Conservation (phyloP, 2,888 invertebrate species). For the Lasioglossum malachurum region DNA sequence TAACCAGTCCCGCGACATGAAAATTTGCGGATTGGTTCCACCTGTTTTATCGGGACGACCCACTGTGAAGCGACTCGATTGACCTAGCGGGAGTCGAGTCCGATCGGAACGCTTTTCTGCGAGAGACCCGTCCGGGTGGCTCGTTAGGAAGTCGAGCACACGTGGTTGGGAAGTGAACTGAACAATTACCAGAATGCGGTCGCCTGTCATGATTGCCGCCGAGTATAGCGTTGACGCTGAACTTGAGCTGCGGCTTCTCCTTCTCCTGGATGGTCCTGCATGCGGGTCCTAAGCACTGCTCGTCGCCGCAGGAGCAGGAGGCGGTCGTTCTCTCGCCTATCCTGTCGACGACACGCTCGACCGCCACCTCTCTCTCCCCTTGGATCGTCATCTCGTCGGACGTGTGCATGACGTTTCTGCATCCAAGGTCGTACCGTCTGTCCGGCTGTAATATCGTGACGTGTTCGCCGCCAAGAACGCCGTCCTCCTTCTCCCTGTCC, state of each 20-base stretch:
- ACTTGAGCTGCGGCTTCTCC: constrained; percentile 93
- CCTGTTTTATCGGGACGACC: background rate
- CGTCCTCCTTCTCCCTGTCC: constrained; percentile 67
- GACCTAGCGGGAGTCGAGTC: background rate
- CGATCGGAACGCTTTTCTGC: background rate
- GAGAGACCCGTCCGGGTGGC: background rate
- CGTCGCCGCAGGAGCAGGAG: constrained; percentile 82
- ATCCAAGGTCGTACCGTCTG: constrained; percentile 76
- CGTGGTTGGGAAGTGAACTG: constrained; percentile 12
- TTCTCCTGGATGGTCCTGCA: constrained; percentile 82
- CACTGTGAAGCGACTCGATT: no score
- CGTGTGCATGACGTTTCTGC: constrained; percentile 75
- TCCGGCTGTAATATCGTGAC: constrained; percentile 63
- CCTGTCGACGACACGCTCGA: constrained; percentile 78
- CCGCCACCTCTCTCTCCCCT: constrained; percentile 76
- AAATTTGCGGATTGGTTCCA: background rate
- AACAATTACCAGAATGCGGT: constrained; percentile 81
- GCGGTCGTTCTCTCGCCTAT: constrained; percentile 80
- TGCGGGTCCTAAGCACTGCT: constrained; percentile 79
- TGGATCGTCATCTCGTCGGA: constrained; percentile 76
- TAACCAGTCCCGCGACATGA: background rate
- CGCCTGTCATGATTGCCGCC: constrained; percentile 87
- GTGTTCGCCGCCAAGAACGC: constrained; percentile 60
- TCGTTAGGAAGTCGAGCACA: background rate
- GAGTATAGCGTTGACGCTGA: constrained; percentile 96